phyloP scores from a whole-genome alignment of 1,140 invertebrate genomes.

The Formica exsecta region DNA sequence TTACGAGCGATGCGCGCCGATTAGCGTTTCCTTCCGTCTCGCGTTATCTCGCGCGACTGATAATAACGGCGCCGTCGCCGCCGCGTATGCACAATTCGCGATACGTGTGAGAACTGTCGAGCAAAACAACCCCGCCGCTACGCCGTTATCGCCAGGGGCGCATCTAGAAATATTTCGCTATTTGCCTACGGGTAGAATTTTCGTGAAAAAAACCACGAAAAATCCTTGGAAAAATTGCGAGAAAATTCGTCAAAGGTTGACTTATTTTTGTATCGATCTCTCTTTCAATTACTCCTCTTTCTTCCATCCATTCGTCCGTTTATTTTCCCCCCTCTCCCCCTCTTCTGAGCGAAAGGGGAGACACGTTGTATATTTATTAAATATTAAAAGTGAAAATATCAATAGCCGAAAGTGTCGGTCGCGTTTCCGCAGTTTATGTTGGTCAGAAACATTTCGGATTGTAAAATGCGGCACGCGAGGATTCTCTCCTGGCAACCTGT shows the following conservation, averaged over 20 bases:
- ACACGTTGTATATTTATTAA: conserved; percentile 45
- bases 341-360: no score
- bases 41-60: conserved; percentile 60
- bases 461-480: conserved; percentile 60
- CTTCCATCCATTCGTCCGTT: background rate
- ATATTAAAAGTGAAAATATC: conserved; percentile 48
- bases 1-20: conserved; percentile 60
- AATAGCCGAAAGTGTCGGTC: conserved; percentile 42
- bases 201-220: background rate
- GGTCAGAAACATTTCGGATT: conserved; percentile 40
- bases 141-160: conserved; percentile 26
- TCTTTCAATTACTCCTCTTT: conserved; percentile 5
- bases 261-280: background rate
- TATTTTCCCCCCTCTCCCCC: background rate
- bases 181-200: no score
- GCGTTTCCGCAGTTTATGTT: conserved; percentile 21
- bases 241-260: background rate
- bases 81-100: conserved; percentile 40
- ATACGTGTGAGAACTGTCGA: conserved; percentile 51
- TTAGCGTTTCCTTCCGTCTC: conserved; percentile 60
- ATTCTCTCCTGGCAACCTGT: conserved; percentile 62
- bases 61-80: conserved; percentile 53
- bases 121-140: conserved; percentile 7
- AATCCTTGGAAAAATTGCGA: background rate
- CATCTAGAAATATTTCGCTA: background rate